A percentile compares a stretch with the other conserved stretches of the same genome.
Evolutionary conservation across 2,888 invertebrate species (phyloP).

Genomic region (Pogonocherus hispidulus): DNA sequence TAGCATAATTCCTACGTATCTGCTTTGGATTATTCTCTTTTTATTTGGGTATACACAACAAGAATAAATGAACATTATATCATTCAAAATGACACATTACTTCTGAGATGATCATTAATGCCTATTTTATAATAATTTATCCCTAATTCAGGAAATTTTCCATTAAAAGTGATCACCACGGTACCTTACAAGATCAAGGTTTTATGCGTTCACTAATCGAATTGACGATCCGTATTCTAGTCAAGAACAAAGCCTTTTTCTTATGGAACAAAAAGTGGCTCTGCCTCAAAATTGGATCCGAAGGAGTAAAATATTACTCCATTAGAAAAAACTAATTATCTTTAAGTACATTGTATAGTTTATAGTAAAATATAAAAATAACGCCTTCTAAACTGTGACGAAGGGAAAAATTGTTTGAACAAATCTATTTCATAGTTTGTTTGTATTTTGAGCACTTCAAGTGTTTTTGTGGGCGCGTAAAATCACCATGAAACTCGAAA

Average conservation of each 20-base stretch:
- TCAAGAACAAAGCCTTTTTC: constrained; percentile 28
- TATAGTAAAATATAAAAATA: constrained; percentile 30
- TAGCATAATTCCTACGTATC: no score
- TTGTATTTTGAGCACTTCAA: constrained; percentile 40
- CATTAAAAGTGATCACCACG: background rate
- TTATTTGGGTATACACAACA: no score
- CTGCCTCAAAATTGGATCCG: constrained; percentile 24
- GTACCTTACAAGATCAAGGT: background rate
- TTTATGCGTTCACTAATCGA: constrained; percentile 16
- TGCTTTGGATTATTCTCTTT: no score
- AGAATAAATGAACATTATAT: no score
- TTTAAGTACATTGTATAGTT: constrained; percentile 35
- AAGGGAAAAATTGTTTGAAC: constrained; percentile 37
- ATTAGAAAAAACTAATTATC: constrained; percentile 37
- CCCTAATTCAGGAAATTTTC: constrained; percentile 5
- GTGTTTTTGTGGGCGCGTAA: constrained; percentile 49
- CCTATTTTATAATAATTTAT: no score
- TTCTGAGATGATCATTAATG: no score
- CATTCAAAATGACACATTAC: no score
- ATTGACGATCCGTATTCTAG: constrained; percentile 23
- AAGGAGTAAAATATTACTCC: constrained; percentile 17
- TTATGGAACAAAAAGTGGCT: constrained; percentile 10
- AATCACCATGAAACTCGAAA: constrained; percentile 50
- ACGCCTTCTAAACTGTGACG: constrained; percentile 32
- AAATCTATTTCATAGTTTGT: constrained; percentile 51